Base-by-base conservation (phyloP, 1,140 invertebrate species). In the Bombus sibiricus region DNA sequence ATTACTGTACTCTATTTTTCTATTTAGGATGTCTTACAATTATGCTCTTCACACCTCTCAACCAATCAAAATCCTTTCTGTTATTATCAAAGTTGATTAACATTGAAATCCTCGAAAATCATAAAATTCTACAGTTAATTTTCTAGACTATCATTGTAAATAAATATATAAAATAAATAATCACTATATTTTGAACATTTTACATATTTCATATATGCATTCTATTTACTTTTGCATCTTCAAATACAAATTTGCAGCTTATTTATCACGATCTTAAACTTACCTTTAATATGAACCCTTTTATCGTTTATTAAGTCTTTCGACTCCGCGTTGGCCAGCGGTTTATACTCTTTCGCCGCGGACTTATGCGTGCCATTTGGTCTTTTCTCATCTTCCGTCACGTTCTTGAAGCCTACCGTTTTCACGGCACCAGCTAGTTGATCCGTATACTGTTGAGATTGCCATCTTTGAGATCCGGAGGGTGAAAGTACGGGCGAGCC, bases 401-500 rank as follows among this genome's bases (percentile, higher is more conserved):
- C 86, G 25, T 90, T 90, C 69, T 93, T 95, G 81, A 95, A 95
- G 22, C 93, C 94, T 34, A 95, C 92, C 12, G 83, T 92, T 90
- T 95, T 95, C 47, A 85, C 88, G 8, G 89, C 88, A n/a, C 88
- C 84, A 2, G 90, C 86, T 15, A 93, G 75, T 3, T 92, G 88
- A 22, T 94, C 92, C 2, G 91, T 91, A 76, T 93, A 94, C 15
- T 92, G 88, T 34, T 92, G 90, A 43, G 92, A 84, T 80, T 94
- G 93, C 95, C 95, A 95, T n/a, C 94, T 91, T 39, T 94, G 94
- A 3, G 94, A 93, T 28, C 86, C 91, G 59, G 93, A 94, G 13
- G 88, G n/a, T 6, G 80, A 13, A 25, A 71, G 69, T 1, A 89
- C 72, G 0, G 92, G 90, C 15, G 57, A 87, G 22, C 76, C 88